Evolutionary conservation across 2,888 invertebrate genomes (phyloP).

Genomic region (Tetanocera ferruginea): DNA sequence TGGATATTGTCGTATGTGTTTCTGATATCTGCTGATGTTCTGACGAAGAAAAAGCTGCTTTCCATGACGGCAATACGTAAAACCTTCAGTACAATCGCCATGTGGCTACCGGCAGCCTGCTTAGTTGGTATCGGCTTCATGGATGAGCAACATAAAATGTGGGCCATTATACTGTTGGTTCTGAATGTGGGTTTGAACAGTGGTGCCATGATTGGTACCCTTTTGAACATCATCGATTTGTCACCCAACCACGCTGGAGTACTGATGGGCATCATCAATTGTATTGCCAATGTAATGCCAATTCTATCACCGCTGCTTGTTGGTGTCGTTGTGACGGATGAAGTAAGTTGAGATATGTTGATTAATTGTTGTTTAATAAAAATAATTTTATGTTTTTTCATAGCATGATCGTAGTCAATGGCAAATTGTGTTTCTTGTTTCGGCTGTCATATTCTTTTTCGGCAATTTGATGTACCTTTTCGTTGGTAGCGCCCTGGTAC

Average conservation of each 20-base stretch:
- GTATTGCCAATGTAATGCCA: slow-evolving; percentile 73
- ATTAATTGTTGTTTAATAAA: too few relatives aligned
- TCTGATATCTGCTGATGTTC: slow-evolving; percentile 68
- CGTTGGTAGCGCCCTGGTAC: too few relatives aligned
- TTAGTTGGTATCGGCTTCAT: slow-evolving; percentile 73
- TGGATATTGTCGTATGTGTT: slow-evolving; percentile 72
- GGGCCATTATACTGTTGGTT: slow-evolving; percentile 72
- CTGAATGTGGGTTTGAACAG: too few relatives aligned
- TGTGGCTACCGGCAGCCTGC: slow-evolving; percentile 72
- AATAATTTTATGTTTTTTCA: too few relatives aligned
- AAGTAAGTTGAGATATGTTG: too few relatives aligned
- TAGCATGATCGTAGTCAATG: too few relatives aligned
- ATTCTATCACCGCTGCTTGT: slow-evolving; percentile 74
- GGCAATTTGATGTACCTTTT: too few relatives aligned
- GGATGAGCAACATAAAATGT: slow-evolving; percentile 56
- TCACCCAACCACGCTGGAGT: slow-evolving; percentile 76
- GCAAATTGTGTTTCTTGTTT: too few relatives aligned
- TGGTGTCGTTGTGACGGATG: slow-evolving; percentile 70
- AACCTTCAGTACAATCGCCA: slow-evolving; percentile 60
- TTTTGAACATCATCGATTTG: too few relatives aligned
- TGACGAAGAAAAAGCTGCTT: slow-evolving; percentile 66
- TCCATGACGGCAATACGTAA: slow-evolving; percentile 63
- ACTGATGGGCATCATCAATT: slow-evolving; percentile 76
- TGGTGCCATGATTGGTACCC: too few relatives aligned
- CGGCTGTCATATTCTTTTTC: too few relatives aligned